These are phyloP conservation scores for Julus scandinavius DNA, from an alignment of 2,888 invertebrate genomes.

Conservation along the genomic window DNA sequence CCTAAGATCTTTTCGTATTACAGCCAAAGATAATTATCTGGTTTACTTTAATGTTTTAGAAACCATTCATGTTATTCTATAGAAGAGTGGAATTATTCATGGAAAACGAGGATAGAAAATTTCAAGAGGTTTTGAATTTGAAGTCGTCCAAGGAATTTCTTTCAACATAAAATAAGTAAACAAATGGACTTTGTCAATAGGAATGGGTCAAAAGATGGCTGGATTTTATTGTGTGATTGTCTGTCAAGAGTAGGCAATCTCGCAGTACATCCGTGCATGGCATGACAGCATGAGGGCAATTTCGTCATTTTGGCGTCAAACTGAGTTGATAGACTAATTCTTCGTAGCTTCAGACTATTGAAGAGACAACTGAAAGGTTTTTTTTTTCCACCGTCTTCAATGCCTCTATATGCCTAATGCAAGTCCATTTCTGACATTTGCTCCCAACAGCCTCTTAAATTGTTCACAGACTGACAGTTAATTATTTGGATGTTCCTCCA, in stretches of 20 bases:
- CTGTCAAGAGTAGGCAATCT: neutral
- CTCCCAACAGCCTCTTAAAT: constrained; percentile 43
- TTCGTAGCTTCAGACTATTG: neutral
- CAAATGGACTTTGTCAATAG: no score
- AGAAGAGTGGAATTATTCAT: no score
- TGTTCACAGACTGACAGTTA: constrained; percentile 48
- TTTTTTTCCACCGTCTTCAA: neutral
- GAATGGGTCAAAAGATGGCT: no score
- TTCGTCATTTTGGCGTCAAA: constrained; percentile 27
- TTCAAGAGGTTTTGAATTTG: no score
- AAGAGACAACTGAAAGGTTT: neutral
- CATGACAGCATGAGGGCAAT: neutral
- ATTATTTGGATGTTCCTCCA: constrained; percentile 50
- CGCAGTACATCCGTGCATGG: neutral
- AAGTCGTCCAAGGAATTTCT: no score
- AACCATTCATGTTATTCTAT: no score
- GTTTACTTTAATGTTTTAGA: no score
- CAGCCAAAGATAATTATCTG: no score
- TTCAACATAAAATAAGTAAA: no score
- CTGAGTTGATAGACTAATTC: neutral
- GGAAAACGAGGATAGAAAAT: no score
- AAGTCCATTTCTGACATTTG: constrained; percentile 49
- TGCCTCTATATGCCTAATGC: constrained; percentile 7
- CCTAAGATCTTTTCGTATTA: no score
- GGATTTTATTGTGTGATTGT: no score